A percentile compares a stretch with the other conserved stretches of the same genome.
These are phyloP conservation scores for Eunapius fragilis DNA, from an alignment of 37 sponge, comb jelly and placozoan genomes.

Conservation along the genomic window DNA sequence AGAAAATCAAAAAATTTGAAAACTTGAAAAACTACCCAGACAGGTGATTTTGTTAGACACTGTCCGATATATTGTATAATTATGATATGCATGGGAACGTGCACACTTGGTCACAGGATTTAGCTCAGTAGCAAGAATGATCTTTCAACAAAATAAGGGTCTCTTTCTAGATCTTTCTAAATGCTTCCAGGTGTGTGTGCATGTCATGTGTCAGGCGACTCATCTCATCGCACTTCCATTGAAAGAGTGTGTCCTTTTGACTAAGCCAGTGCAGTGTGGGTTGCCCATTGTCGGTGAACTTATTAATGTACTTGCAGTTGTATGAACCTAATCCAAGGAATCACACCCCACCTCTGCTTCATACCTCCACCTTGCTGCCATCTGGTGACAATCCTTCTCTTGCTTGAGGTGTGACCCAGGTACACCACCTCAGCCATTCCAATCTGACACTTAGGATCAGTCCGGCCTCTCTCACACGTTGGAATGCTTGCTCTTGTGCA, in stretches of 20 bases:
- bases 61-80: too few species aligned
- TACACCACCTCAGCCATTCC: slow-evolving; percentile 40
- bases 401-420: slow-evolving; percentile 54
- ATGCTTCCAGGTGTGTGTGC: too few species aligned
- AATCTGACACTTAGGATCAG: slow-evolving; percentile 69
- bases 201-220: too few species aligned
- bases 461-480: slow-evolving; percentile 45
- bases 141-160: too few species aligned
- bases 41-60: too few species aligned
- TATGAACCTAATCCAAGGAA: slow-evolving; percentile 66
- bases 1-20: too few species aligned
- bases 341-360: slow-evolving; percentile 12
- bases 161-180: too few species aligned
- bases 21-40: too few species aligned
- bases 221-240: too few species aligned
- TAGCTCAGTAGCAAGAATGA: too few species aligned
- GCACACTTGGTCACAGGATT: too few species aligned
- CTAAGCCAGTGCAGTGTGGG: slow-evolving; percentile 50
- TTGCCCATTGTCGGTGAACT: slow-evolving; percentile 62
- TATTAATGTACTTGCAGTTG: slow-evolving; percentile 49
- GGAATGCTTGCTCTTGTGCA: slow-evolving; percentile 43
- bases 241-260: slow-evolving; percentile 39
- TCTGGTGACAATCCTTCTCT: slow-evolving; percentile 61
- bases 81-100: too few species aligned
- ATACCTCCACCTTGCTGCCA: slow-evolving; percentile 33